These are phyloP conservation scores for Urocynchramus pylzowi DNA, from an alignment of 2,113 vertebrate genomes.

Conservation along the genomic window DNA sequence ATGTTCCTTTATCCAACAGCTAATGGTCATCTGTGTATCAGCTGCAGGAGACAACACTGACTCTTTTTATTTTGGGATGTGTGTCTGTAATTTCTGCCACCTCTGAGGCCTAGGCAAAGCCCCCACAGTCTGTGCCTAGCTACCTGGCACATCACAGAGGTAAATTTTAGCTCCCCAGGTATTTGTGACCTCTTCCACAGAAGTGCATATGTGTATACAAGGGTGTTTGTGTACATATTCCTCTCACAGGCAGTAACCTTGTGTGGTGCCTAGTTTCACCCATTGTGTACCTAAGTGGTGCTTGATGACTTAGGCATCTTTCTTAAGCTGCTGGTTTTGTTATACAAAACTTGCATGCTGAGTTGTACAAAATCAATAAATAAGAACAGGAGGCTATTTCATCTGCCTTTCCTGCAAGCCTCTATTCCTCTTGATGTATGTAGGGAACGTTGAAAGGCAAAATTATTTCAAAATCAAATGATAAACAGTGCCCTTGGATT, in stretches of 20 bases:
- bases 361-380: constrained; percentile 19
- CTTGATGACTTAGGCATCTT: background rate
- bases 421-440: background rate
- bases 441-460: background rate
- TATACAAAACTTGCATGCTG: background rate
- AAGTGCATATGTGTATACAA: rapidly evolving
- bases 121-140: background rate
- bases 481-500: constrained; percentile 2
- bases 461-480: constrained; percentile 36
- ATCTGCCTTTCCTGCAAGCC: background rate
- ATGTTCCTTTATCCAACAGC: background rate
- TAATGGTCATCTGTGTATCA: background rate
- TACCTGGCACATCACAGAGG: background rate
- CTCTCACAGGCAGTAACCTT: background rate
- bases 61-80: background rate
- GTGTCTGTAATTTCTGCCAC: background rate
- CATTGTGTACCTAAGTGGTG: background rate
- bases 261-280: background rate
- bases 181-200: background rate
- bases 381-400: background rate
- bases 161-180: background rate
- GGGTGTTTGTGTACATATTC: background rate
- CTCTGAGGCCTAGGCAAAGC: background rate
- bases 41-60: background rate
- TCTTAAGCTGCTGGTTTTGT: background rate